Evolutionary conservation across 2,113 vertebrate genomes (phyloP), one percentile per base, ranked within the genome.

Genomic region (Mesocricetus auratus): DNA sequence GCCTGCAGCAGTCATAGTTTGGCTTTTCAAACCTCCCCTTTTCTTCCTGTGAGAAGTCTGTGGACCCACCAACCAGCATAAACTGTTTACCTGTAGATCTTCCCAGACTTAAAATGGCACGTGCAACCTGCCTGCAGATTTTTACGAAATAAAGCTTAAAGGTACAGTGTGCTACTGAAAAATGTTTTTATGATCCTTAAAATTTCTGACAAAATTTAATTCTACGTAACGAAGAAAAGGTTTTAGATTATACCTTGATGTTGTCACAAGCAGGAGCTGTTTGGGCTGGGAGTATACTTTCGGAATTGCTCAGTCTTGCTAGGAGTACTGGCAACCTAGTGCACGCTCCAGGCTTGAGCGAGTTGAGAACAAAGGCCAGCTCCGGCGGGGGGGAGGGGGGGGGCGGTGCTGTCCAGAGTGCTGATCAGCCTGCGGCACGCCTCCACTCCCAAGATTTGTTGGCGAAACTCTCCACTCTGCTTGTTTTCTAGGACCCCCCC

Each of bases 321-420:
- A 36, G 64, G 47, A 50, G 64, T 36, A 24, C 50, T 39, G 50
- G 89, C 45, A 22, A 31, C 79, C 87, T 29, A 56, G 56, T 4
- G 69, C 10, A 0, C 24, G n/a, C 60, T 11, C 60, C 19, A 47
- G n/a, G 42, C 62, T 87, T 62, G 62, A 1, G 58, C 0, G 64
- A 33, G 50, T 16, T 0, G 77, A 83, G 92, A 94, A 97, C 97
- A 97, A 97, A 97, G 94, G 68, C 73, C 3, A 29, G 87, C 77
- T 26, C 45, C 21, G 75, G 22, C 21, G 85, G 19, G 82, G 45
- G 60, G 56, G 26, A n/a, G 78, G 33, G 4, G 19, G 77, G 8
- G 31, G 39, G 50, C 33, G 94, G 97, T 97, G 98, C 98, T 99
- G 98, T 99, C 98, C 98, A 17, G 39, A 96, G 98, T 99, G 98